phyloP scores from a whole-genome alignment of 2,113 vertebrate genomes.

The Barnardius zonarius region DNA sequence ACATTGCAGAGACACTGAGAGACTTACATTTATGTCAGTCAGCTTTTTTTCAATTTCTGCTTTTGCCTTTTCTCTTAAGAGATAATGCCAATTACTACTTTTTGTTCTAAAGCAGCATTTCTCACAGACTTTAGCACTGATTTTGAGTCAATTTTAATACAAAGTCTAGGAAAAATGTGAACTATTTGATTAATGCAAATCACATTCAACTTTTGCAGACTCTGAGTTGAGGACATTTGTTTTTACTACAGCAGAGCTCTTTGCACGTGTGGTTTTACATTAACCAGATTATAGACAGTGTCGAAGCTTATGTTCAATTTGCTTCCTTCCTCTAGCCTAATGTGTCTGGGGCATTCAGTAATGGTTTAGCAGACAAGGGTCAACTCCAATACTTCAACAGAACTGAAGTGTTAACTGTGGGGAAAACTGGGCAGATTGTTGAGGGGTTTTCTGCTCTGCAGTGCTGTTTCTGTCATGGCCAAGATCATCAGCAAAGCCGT shows the following conservation, averaged over 20 bases:
- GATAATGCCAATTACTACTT: not conserved
- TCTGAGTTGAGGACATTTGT: not conserved
- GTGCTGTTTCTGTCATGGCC: not conserved
- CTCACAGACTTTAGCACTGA: not conserved
- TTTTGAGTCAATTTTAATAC: not conserved
- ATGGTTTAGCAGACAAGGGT: not conserved
- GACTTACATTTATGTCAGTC: not conserved
- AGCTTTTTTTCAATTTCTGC: not conserved
- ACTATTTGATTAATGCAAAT: not conserved
- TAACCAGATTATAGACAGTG: not conserved
- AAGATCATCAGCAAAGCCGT: not conserved
- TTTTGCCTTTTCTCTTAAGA: not conserved
- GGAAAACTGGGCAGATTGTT: not conserved
- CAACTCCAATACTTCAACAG: not conserved
- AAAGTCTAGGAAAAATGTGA: not conserved
- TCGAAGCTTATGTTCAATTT: not conserved
- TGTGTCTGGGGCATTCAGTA: not conserved
- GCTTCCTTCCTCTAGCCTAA: not conserved
- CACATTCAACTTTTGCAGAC: not conserved
- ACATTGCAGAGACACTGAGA: not conserved
- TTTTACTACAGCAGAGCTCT: not conserved
- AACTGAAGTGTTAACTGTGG: not conserved
- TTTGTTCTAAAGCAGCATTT: constrained; percentile 15
- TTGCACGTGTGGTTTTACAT: not conserved
- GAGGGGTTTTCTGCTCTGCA: not conserved